Evolutionary conservation across 2,113 vertebrate genomes (phyloP), one percentile per base, ranked within the genome.

Genomic region (Periophthalmus modestus): DNA sequence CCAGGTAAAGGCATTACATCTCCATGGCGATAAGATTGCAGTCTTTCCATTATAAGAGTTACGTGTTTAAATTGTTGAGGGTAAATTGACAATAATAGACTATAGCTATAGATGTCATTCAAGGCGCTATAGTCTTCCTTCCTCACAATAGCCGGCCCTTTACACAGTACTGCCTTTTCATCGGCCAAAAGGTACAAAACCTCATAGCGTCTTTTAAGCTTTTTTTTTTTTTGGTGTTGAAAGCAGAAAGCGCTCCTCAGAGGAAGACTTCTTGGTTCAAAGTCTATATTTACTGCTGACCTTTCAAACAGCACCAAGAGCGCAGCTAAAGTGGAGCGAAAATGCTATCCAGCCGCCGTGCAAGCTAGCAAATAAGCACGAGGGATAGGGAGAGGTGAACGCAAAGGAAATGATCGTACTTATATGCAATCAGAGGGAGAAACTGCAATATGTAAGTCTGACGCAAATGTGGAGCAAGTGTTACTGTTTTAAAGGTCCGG

Each of bases 241-340:
- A 70, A 73, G 28, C 36, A 71, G 33, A 76, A 67, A 46, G 28
- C 2, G 2, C 18, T 46, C 65, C 50, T 77, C 14, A 1, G 54
- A 66, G 50, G 54, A 34, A 33, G 54, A 65, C 16, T 13, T 10
- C 21, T 16, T 47, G 28, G 75, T 75, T 73, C 23, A 81, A 58
- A 69, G 50, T 47, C 23, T 58, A 11, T 50, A 28, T 65, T 68
- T 52, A 54, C 0, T 0, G 19, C 55, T 75, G 78, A 78, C 78
- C 72, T 82, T 73, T 73, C 48, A 15, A 23, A 48, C 33, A 55
- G 50, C 24, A 67, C 67, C 59, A 77, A 47, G 61, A n/a, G 24
- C 2, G 43, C 66, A 6, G 57, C 43, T 43, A 28, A 68, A 63
- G 46, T 2, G 7, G 57, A 54, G 1, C 11, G 39, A 5, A 66